Evolutionary conservation across 30 jellyfish, hydroid and myxozoan species (phyloP), one percentile per base, ranked within the genome.

Genomic region (Cassiopea xamachana): DNA sequence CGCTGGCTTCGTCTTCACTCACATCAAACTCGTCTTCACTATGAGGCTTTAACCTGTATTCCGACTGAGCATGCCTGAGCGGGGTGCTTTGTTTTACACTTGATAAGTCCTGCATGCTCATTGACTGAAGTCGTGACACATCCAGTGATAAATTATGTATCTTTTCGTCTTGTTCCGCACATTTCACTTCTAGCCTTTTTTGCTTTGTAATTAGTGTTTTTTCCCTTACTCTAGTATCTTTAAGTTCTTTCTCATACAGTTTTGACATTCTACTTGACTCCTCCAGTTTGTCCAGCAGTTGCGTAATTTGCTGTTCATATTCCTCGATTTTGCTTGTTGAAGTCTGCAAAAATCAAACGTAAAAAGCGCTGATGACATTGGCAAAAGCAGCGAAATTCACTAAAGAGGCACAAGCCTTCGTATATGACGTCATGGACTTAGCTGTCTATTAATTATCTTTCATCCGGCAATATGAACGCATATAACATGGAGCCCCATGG

Each of bases 51-150:
- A 84, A 48, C n/a, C 62, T 88, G 77, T 83, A 94, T 67, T 94
- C 99, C 18, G 99, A 95, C 44, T 51, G 82, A 51, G 97, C 91
- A 51, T 78, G 77, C 46, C 99, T 61, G 79, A 92, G 73, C 2
- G 99, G 99, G 1, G 99, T 95, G 91, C 98, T 91, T 88, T 95
- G 98, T 48, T 75, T 75, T 60, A 84, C 60, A 43, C 61, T 49
- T 43, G 97, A 74, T 1, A 95, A 46, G 64, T 95, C 94, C 39
- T 82, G 94, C 99, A 95, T 88, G 79, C 99, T 95, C 69, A 77
- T 7, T 1, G 98, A 94, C 68, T 90, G 93, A 27, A 94, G 46
- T 72, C 82, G 81, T 55, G 97, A 68, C n/a, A 94, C 49, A 75
- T 88, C 94, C 69, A 83, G 47, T 18, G 98, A 95, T 1, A 95